Base-by-base conservation (phyloP, 2,888 invertebrate species). In the Hydrotaea diabolus region DNA sequence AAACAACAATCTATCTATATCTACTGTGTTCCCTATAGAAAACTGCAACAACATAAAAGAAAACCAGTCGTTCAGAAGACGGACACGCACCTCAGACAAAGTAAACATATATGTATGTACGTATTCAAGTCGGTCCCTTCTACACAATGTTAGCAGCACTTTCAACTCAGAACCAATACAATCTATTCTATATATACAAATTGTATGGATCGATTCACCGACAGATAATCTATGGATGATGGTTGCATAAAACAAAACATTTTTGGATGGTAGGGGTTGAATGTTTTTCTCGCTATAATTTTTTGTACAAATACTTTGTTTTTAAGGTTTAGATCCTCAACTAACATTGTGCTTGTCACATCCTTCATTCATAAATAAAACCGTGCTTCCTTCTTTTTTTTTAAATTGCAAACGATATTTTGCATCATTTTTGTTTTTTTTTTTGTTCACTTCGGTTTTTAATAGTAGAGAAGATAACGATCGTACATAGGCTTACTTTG, bases 161-260 rank as follows among this genome's bases (percentile, higher is more conserved):
- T 66, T 43, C 46, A 21, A 69, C 43, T 69, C 69, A 23, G n/a
- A 69, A 78, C 72, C 80, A 71, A 80, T 82, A 85, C 85, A 85
- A 85, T 82, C 82, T 82, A 85, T 85, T 85, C 85, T 85, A 85
- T 85, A 85, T 85, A 85, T 82, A 85, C 85, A 85, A 82, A 82
- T 77, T 85, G 85, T 79, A 77, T 46, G 46, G 69, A 69, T 69
- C 19, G 69, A 69, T 69, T 66, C 43, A 46, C 46, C 21, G 46
- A 46, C 1, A 43, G 72, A 55, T 49, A 39, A 72, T 73, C 21
- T 31, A 46, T 75, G 57, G 11, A 49, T 53, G 76, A 19, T 66
- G 49, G 21, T 73, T n/a, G 26, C 23, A 59, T 43, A 74, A 74
- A 77, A 43, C 73, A 31, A 72, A 83, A 80, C 80, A 83, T 74